These are phyloP conservation scores for Osmerus eperlanus DNA, from an alignment of 2,113 vertebrate genomes.

Conservation along the genomic window DNA sequence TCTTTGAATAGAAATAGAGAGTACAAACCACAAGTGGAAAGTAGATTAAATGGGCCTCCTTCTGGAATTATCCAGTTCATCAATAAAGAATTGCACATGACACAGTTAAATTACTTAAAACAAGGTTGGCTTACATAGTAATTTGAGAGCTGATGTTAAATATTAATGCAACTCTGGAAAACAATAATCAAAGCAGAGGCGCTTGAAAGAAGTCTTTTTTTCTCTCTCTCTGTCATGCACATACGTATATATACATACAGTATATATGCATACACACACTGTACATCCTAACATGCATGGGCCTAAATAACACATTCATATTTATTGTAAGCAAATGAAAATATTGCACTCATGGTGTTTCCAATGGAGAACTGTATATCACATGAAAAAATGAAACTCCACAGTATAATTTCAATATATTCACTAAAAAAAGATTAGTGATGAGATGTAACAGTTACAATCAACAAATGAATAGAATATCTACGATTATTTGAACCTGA, in stretches of 20 bases:
- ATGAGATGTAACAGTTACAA: slow-evolving; percentile 61
- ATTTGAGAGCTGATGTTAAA: slow-evolving; percentile 54
- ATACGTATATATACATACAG: background rate
- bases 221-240: background rate
- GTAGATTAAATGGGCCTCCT: slow-evolving; percentile 20
- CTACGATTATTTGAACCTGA: slow-evolving; percentile 69
- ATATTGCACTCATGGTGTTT: too few species aligned
- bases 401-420: too few species aligned
- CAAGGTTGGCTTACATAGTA: slow-evolving; percentile 55
- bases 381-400: too few species aligned
- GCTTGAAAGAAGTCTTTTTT: too few species aligned
- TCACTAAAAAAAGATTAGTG: slow-evolving; percentile 35
- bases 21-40: slow-evolving; percentile 22
- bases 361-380: too few species aligned
- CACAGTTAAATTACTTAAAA: slow-evolving; percentile 54
- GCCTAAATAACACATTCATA: too few species aligned
- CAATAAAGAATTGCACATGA: slow-evolving; percentile 46
- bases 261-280: too few species aligned
- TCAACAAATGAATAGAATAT: slow-evolving; percentile 62
- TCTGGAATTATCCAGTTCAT: slow-evolving; percentile 39
- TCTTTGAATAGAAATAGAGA: slow-evolving; percentile 17
- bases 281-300: too few species aligned
- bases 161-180: slow-evolving; percentile 58
- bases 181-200: slow-evolving; percentile 45
- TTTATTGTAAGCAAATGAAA: background rate